Percentiles rank a stretch among this genome's conserved stretches.
Evolutionary conservation across 64 coral and sea anemone species (phyloP).

Genomic region (Anthopleura sola): DNA sequence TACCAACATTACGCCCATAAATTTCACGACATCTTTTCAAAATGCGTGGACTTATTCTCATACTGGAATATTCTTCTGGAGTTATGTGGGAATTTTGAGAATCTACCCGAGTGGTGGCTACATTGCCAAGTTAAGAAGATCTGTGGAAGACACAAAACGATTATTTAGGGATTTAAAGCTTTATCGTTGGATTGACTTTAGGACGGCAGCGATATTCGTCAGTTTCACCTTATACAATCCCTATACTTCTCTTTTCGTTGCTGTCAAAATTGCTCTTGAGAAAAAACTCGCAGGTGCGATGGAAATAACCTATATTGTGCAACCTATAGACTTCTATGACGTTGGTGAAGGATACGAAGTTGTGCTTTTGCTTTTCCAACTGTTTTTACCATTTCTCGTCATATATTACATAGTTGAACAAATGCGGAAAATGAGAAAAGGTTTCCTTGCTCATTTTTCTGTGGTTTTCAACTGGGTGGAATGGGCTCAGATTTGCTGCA

Average conservation of each 20-base stretch:
- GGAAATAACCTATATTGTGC: conserved; percentile 23
- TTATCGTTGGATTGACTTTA: conserved; percentile 30
- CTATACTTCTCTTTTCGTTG: conserved; percentile 21
- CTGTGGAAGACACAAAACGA: not conserved
- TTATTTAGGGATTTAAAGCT: not conserved
- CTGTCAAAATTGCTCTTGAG: conserved; percentile 35
- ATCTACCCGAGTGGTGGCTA: conserved; percentile 31
- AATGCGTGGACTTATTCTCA: not conserved
- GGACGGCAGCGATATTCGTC: conserved; percentile 29
- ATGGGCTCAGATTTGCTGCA: conserved; percentile 18
- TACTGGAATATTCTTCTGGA: not conserved
- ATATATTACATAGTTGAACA: conserved; percentile 28
- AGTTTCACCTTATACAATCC: conserved; percentile 34
- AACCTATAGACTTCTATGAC: conserved; percentile 30
- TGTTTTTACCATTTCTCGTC: conserved; percentile 24
- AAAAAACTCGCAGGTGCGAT: conserved; percentile 20
- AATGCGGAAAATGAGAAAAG: conserved; percentile 15
- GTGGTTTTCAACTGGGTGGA: conserved; percentile 44
- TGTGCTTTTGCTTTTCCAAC: conserved; percentile 22
- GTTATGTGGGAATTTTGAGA: not conserved
- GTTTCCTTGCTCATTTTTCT: not conserved
- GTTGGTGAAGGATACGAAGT: conserved; percentile 21
- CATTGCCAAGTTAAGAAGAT: not conserved
- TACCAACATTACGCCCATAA: not conserved
- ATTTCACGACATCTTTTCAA: not conserved